Base-by-base conservation (phyloP, 2,888 invertebrate species). In the Polyommatus iphigenia region DNA sequence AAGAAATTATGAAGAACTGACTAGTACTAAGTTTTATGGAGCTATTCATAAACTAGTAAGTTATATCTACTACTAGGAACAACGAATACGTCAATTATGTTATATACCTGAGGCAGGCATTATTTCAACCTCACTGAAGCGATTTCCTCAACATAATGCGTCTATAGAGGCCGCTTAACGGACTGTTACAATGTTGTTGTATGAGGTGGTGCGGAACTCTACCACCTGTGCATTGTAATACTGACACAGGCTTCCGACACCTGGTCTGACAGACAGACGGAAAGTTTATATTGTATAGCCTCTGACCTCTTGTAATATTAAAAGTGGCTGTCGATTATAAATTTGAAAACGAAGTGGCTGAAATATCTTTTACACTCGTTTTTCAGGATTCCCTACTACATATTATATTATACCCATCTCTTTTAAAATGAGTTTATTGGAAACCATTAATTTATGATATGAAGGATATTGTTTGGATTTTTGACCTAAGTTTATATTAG, bases 211-310 rank as follows among this genome's bases (percentile, higher is more conserved):
- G 54, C 18, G 54, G 54, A 54, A 54, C 54, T 54, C 15, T 18
- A 54, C 54, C 46, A 46, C 46, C 46, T 46, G 18, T 59, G n/a
- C 15, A 59, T 59, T n/a, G 15, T 59, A 7, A 15, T 50, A 59
- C 20, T 59, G 20, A 59, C 20, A 8, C n/a, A 8, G 59, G n/a
- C 88, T 88, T 90, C 89, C 89, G 89, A 86, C 89, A 59, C 59
- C 59, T 59, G 59, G 59, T 20, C 59, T 59, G 8, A 59, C 59
- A 20, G 7, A 54, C 8, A 59, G 59, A 59, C 83, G 83, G 78
- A 50, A 50, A 3, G 4, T 50, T 13, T 4, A 50, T 15, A 4
- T 1, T 50, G 13, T 13, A 15, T 50, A 4, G 18, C 2, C 46
- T 46, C 2, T 46, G 10, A 46, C 0, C 5, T 54, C 3, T 54